Percentiles rank a stretch among this genome's conserved stretches.
Evolutionary conservation across 1,140 invertebrate species (phyloP).

Genomic region (Bombus difficillimus): DNA sequence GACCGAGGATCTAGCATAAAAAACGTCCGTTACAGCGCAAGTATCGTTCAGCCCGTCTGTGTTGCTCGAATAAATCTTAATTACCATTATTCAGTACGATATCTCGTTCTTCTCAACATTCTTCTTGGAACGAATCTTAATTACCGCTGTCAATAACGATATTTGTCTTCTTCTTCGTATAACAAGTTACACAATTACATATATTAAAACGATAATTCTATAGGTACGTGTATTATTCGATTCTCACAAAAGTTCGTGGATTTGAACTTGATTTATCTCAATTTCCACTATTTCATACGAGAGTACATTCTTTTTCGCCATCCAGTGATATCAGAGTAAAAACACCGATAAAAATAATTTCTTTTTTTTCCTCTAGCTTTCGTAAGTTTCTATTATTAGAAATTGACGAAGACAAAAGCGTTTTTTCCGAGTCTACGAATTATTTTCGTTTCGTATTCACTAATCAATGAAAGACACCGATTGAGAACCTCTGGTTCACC

Average conservation of each 20-base stretch:
- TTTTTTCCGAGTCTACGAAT: background rate
- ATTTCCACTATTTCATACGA: too few relatives aligned
- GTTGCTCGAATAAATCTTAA: conserved; percentile 31
- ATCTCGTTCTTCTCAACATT: conserved; percentile 28
- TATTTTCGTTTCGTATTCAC: background rate
- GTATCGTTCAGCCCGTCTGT: background rate
- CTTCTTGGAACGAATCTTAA: conserved; percentile 42
- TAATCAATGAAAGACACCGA: too few relatives aligned
- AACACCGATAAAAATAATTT: too few relatives aligned
- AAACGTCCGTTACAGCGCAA: background rate
- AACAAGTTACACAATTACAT: background rate
- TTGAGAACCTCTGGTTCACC: conserved; percentile 34
- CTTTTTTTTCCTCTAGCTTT: too few relatives aligned
- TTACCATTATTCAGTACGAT: conserved; percentile 32
- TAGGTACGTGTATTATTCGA: too few relatives aligned
- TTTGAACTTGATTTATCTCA: too few relatives aligned
- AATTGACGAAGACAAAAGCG: background rate
- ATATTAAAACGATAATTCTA: background rate
- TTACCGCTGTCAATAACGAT: conserved; percentile 23
- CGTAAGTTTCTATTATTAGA: too few relatives aligned
- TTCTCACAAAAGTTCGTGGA: too few relatives aligned
- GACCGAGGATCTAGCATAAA: background rate
- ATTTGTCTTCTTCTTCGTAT: conserved; percentile 9
- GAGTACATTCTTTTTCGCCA: too few relatives aligned
- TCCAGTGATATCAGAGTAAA: too few relatives aligned